Conservation (phyloP, 2,888 invertebrate species). For the Drosophila mayaguana region DNA sequence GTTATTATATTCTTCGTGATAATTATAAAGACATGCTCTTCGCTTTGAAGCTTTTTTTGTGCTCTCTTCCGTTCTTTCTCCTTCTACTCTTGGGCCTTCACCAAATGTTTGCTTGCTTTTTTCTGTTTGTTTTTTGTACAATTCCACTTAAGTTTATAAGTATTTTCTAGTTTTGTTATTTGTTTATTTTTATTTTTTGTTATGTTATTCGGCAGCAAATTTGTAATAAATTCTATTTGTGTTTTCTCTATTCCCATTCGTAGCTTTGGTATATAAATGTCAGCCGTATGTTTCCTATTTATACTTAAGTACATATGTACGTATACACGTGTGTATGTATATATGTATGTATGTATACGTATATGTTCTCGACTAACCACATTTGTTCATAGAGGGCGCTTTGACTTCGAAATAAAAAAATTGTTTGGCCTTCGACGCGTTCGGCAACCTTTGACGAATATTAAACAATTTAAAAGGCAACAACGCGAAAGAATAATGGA, state of each 20-base stretch:
- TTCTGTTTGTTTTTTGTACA: slow-evolving; percentile 41
- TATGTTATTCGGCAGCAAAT: slow-evolving; percentile 51
- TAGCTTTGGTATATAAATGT: slow-evolving; percentile 43
- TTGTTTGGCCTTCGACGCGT: slow-evolving; percentile 78
- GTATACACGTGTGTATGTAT: neutral
- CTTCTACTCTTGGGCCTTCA: slow-evolving; percentile 10
- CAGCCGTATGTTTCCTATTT: slow-evolving; percentile 55
- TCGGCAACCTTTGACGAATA: slow-evolving; percentile 79
- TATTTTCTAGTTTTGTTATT: slow-evolving; percentile 17
- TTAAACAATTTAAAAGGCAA: slow-evolving; percentile 72
- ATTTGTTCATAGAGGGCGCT: slow-evolving; percentile 56
- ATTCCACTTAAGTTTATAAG: slow-evolving; percentile 59
- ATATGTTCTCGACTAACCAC: slow-evolving; percentile 17
- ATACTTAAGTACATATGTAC: slow-evolving; percentile 23
- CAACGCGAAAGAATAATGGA: neutral
- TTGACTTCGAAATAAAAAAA: slow-evolving; percentile 43
- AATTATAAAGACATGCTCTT: slow-evolving; percentile 54
- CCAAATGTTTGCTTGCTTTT: slow-evolving; percentile 44
- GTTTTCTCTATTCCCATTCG: slow-evolving; percentile 48
- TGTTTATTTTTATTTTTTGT: slow-evolving; percentile 25
- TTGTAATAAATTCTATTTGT: slow-evolving; percentile 72
- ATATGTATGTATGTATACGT: slow-evolving; percentile 1
- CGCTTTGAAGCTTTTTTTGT: slow-evolving; percentile 22
- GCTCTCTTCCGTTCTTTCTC: slow-evolving; percentile 25
- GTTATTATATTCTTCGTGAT: slow-evolving; percentile 48